Conservation (phyloP, 2,888 invertebrate genomes). For the Aporophyla lueneburgensis region DNA sequence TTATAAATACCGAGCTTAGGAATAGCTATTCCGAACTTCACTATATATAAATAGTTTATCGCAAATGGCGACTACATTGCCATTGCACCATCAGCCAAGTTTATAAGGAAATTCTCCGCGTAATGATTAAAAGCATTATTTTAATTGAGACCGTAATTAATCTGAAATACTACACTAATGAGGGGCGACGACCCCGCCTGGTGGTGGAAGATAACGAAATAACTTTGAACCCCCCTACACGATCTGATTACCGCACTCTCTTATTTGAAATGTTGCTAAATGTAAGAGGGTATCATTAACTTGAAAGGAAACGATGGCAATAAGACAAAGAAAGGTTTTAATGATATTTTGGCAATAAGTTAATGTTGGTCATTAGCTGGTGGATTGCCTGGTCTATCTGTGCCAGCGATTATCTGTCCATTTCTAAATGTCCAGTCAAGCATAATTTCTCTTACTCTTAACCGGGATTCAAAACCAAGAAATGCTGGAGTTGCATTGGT, state of each 20-base stretch:
- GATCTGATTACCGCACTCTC: slow-evolving; percentile 48
- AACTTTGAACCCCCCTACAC: slow-evolving; percentile 57
- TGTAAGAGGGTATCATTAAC: slow-evolving; percentile 41
- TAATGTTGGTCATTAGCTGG: slow-evolving; percentile 16
- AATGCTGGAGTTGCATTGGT: not conserved
- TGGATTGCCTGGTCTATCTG: slow-evolving; percentile 2
- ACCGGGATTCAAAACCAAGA: slow-evolving; percentile 3
- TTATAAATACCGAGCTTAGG: slow-evolving; percentile 49
- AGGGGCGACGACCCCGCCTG: slow-evolving; percentile 61
- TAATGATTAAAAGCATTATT: slow-evolving; percentile 69
- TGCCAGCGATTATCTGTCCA: not conserved
- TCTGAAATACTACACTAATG: slow-evolving; percentile 68
- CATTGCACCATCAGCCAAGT: slow-evolving; percentile 51
- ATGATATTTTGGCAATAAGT: slow-evolving; percentile 35
- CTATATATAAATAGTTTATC: slow-evolving; percentile 42
- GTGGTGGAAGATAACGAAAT: slow-evolving; percentile 61
- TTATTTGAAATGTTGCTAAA: slow-evolving; percentile 51
- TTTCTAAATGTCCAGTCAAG: slow-evolving; percentile 15
- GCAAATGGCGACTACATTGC: slow-evolving; percentile 49
- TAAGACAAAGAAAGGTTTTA: slow-evolving; percentile 35
- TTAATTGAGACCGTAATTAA: slow-evolving; percentile 70
- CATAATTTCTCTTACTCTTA: slow-evolving; percentile 1
- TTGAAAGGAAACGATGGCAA: slow-evolving; percentile 9
- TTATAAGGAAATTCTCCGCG: slow-evolving; percentile 64
- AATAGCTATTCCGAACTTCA: slow-evolving; percentile 43